Evolutionary conservation across 1,140 invertebrate species (phyloP).

Genomic region (Drosophila yakuba): DNA sequence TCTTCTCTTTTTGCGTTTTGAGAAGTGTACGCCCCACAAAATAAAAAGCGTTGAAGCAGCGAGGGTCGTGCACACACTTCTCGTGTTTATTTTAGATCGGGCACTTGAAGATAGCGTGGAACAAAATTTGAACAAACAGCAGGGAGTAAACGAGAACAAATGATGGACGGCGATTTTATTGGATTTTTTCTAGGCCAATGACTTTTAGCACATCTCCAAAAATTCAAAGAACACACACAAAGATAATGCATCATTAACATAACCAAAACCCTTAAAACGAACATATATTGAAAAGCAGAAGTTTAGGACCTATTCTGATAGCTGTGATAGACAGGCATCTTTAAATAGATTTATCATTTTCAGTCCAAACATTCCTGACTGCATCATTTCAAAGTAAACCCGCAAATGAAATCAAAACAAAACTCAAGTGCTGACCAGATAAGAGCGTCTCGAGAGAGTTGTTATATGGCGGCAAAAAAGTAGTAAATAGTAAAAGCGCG

Average conservation of each 20-base stretch:
- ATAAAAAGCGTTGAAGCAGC: constrained; percentile 43
- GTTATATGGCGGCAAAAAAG: constrained; percentile 31
- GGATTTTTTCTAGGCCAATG: constrained; percentile 22
- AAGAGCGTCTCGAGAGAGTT: constrained; percentile 35
- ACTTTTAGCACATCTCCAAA: constrained; percentile 3
- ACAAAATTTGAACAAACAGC: constrained; percentile 27
- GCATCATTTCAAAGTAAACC: constrained; percentile 10
- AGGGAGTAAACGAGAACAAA: neutral
- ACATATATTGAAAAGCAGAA: neutral
- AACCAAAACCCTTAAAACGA: neutral
- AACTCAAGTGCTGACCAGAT: constrained; percentile 36
- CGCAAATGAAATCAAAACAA: constrained; percentile 38
- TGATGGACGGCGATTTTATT: constrained; percentile 5
- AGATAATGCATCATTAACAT: neutral
- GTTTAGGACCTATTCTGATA: neutral
- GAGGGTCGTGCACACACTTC: constrained; percentile 32
- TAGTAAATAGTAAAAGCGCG: constrained; percentile 18
- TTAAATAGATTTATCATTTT: constrained; percentile 19
- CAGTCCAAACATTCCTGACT: constrained; percentile 22
- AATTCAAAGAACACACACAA: neutral
- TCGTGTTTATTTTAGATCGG: constrained; percentile 64
- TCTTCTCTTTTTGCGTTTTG: neutral
- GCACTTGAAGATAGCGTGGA: constrained; percentile 36
- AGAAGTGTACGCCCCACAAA: constrained; percentile 53
- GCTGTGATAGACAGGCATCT: neutral